Evolutionary conservation across 2,113 vertebrate genomes (phyloP).

Genomic region (Ptilorrhoa leucosticta): DNA sequence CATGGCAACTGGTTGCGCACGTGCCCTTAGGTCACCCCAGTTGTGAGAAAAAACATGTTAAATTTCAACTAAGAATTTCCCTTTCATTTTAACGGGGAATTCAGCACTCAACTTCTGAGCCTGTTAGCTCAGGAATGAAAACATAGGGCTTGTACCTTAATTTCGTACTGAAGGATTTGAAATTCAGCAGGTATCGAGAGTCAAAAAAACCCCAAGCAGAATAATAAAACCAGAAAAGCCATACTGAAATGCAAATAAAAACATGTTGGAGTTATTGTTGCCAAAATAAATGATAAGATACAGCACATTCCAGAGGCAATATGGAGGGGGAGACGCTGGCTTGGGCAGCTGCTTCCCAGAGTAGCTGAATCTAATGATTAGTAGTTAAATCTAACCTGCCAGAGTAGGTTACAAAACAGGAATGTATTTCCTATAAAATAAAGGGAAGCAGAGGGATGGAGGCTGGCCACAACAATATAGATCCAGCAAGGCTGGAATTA

Average conservation of each 20-base stretch:
- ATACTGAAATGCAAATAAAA: not conserved
- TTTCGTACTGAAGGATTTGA: not conserved
- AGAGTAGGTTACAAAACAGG: not conserved
- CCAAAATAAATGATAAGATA: not conserved
- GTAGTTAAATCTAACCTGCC: too few species aligned
- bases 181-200: not conserved
- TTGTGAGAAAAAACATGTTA: not conserved
- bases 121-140: not conserved
- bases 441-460: not conserved
- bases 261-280: not conserved
- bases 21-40: not conserved
- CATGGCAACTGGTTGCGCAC: rapidly evolving
- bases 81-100: not conserved
- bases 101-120: not conserved
- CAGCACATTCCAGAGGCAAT: not conserved
- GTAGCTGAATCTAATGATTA: too few species aligned
- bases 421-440: not conserved
- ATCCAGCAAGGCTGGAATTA: not conserved
- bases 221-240: not conserved
- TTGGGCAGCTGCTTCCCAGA: not conserved
- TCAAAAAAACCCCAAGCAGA: not conserved
- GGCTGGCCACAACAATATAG: not conserved
- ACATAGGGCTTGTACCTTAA: not conserved
- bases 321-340: rapidly evolving
- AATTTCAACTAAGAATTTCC: not conserved